Evolutionary conservation across 2,113 vertebrate genomes (phyloP).

Genomic region (Alethe castanea): DNA sequence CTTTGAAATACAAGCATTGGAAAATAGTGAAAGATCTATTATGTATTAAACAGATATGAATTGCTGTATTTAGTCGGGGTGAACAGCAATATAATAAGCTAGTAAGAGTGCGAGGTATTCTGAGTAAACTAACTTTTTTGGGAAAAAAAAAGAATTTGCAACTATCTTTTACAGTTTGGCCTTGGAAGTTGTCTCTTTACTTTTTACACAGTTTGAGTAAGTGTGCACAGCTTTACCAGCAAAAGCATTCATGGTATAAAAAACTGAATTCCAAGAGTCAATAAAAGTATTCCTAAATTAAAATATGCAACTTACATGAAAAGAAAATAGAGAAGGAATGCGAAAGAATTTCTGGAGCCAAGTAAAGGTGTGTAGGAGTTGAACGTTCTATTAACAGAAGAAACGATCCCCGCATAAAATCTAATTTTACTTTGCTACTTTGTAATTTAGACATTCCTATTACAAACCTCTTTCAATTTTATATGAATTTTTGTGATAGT

Average conservation of each 20-base stretch:
- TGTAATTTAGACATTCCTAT: neutral
- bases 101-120: neutral
- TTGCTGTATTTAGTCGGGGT: neutral
- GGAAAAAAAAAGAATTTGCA: neutral
- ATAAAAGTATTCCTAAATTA: neutral
- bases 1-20: neutral
- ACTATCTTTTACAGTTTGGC: neutral
- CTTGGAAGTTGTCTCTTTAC: neutral
- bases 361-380: conserved; percentile 9
- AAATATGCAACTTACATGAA: neutral
- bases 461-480: neutral
- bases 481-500: neutral
- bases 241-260: neutral
- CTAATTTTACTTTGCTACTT: conserved; percentile 1
- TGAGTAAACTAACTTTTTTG: neutral
- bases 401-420: neutral
- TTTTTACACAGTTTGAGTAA: neutral
- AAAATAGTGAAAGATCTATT: neutral
- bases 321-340: neutral
- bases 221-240: neutral
- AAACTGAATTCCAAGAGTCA: neutral
- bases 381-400: neutral
- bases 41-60: neutral
- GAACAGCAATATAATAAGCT: neutral
- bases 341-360: neutral